Evolutionary conservation across 2,113 vertebrate species (phyloP), one percentile per base, ranked within the genome.

Genomic region (Coturnix japonica): DNA sequence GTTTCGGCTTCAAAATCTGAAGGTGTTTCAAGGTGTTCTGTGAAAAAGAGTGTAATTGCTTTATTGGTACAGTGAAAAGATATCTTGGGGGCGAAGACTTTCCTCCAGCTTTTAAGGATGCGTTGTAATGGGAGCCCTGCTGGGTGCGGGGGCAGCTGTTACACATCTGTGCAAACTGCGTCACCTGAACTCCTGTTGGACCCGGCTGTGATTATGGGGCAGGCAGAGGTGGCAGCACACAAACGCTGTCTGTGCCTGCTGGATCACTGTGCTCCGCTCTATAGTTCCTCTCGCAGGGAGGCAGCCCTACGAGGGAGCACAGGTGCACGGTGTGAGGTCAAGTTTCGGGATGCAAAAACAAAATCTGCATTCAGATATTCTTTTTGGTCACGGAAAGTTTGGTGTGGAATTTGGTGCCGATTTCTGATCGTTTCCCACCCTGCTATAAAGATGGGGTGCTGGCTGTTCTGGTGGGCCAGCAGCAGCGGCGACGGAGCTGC

Each of bases 141-240:
- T 9, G 51, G 26, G 26, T 28, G 51, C 51, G 14, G 3, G 47
- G 60, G 81, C 75, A 94, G 72, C 41, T 7, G 67, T 53, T 53
- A 53, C 51, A 6, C 51, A 28, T 53, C 51, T 9, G 8, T 53
- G 51, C 51, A 17, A 53, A 28, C 26, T 26, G 26, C 8, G 16
- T 17, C 51, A 53, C 26, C 51, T 53, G 26, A 53, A 53, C 15
- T 30, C 26, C 23, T 25, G 54, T 18, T 41, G 74, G 89, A 71
- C 79, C 81, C 76, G 66, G 53, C 89, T 90, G 85, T 33, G 87
- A 84, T 91, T 96, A 92, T 91, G 56, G 88, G 91, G 88, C 86
- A 94, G 44, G 9, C 59, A 72, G 30, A 39, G 72, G 53, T 4
- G 67, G 84, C 87, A 64, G 64, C 51, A 53, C 51, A 17, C n/a